These are phyloP conservation scores for Nannoperca australis DNA, from an alignment of 2,797 vertebrate genomes.

Conservation along the genomic window DNA sequence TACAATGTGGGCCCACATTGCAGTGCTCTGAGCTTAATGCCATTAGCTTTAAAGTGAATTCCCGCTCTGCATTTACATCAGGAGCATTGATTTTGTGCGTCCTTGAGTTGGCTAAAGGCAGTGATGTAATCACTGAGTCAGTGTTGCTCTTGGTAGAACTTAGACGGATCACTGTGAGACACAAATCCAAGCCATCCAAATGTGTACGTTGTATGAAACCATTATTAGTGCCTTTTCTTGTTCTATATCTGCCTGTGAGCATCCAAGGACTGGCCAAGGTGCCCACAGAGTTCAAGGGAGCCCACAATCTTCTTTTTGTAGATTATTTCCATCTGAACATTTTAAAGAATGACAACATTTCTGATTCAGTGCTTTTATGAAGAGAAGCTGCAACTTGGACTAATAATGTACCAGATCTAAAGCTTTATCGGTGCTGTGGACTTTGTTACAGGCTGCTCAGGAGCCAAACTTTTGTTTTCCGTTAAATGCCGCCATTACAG, in stretches of 20 bases:
- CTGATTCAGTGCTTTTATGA: not conserved
- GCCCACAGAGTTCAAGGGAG: constrained; percentile 42
- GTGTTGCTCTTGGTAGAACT: constrained; percentile 68
- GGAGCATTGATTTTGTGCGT: constrained; percentile 80
- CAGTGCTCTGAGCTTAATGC: constrained; percentile 78
- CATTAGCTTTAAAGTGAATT: constrained; percentile 84
- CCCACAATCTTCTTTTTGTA: not conserved
- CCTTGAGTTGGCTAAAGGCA: constrained; percentile 77
- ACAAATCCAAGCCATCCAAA: constrained; percentile 47
- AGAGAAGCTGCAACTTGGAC: not conserved
- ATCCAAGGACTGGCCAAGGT: constrained; percentile 42
- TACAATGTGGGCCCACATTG: constrained; percentile 78
- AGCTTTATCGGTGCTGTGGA: not conserved
- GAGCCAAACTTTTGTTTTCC: constrained; percentile 4
- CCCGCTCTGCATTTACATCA: constrained; percentile 76
- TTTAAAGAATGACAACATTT: not conserved
- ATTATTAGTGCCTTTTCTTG: constrained; percentile 32
- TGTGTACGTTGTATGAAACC: constrained; percentile 43
- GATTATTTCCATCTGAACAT: not conserved
- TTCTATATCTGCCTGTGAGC: constrained; percentile 30
- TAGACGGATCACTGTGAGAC: constrained; percentile 52
- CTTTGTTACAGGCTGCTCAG: not conserved
- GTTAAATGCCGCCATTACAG: constrained; percentile 9
- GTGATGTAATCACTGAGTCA: constrained; percentile 82
- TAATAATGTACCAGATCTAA: not conserved